Evolutionary conservation across 2,797 vertebrate genomes (phyloP).

Genomic region (Gymnothorax javanicus): DNA sequence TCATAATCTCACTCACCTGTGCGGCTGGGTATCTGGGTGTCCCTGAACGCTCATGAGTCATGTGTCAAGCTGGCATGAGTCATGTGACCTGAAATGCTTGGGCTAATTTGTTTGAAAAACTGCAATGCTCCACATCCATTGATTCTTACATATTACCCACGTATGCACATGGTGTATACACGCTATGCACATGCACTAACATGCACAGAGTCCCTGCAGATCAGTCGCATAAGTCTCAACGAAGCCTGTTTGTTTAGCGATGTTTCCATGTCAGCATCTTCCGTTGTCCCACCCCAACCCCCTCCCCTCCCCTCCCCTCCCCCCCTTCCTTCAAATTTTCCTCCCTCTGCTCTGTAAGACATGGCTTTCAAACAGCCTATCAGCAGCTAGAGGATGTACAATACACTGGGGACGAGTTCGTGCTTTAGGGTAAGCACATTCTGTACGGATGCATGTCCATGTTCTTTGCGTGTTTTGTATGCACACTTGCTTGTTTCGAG

Average conservation of each 20-base stretch:
- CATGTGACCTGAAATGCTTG: background rate
- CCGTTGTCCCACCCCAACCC: background rate
- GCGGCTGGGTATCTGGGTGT: background rate
- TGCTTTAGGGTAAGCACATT: too few relatives aligned
- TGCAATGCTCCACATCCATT: background rate
- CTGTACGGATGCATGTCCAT: background rate
- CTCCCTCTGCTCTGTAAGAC: background rate
- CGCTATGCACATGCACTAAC: background rate
- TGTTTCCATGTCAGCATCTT: background rate
- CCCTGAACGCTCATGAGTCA: background rate
- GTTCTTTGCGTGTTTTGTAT: background rate
- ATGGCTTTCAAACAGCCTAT: slow-evolving; percentile 8
- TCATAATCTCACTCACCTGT: background rate
- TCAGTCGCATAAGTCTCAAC: background rate
- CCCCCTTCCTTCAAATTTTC: background rate
- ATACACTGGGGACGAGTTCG: background rate
- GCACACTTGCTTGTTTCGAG: background rate
- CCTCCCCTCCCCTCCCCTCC: background rate
- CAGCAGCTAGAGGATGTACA: slow-evolving; percentile 9
- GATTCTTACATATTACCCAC: background rate
- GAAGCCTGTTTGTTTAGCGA: background rate
- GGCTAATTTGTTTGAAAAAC: background rate
- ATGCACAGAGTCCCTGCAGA: background rate
- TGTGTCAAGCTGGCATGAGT: background rate
- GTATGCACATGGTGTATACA: background rate